Evolutionary conservation across 1,140 invertebrate species (phyloP), one percentile per base, ranked within the genome.

Genomic region (Pogonognathellus flavescens): DNA sequence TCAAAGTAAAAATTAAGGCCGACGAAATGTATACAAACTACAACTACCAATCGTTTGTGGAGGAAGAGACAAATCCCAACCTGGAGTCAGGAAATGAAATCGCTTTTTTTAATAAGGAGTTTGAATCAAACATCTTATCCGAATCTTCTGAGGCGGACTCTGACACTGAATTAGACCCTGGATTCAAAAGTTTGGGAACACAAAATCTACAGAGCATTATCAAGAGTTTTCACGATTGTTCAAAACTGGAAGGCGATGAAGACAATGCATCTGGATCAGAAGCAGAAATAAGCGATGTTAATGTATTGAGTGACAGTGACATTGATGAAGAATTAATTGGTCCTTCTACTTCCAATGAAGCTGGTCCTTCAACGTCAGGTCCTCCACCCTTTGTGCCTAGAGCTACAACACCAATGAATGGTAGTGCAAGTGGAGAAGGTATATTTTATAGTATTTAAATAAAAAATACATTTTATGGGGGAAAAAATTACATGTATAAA

Each of bases 11-110:
- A 76, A 76, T 76, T 18, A 18, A 18, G 9, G 70, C 49, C 7
- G 70, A 76, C 14, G 31, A 76, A 76, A 76, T 76, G 70, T 76
- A 76, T n/a, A 76, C 13, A 18, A 50, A 20, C 13, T 76, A 76
- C 16, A 76, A 66, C 41, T 76, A 76, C 16, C 25, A n/a, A 49
- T 8, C 31, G 9, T 4, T 31, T 49, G 70, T 49, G 70, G 49
- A 72, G 31, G 16, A 49, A 18, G 16, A 25, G 49, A 0, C n/a
- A 4, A 6, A 3, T n/a, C 0, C 4, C 0, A 1, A 50, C 41
- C 14, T 13, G 70, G 49, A n/a, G n/a, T 10, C 31, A 49, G 70
- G 31, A 50, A 50, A 76, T 0, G 25, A 76, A 41, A n/a, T n/a
- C 49, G n/a, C 1, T 76, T 16, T 76, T 31, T 11, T 50, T 13